phyloP scores from a whole-genome alignment of 1,140 invertebrate genomes.

The Calephelis nemesis region DNA sequence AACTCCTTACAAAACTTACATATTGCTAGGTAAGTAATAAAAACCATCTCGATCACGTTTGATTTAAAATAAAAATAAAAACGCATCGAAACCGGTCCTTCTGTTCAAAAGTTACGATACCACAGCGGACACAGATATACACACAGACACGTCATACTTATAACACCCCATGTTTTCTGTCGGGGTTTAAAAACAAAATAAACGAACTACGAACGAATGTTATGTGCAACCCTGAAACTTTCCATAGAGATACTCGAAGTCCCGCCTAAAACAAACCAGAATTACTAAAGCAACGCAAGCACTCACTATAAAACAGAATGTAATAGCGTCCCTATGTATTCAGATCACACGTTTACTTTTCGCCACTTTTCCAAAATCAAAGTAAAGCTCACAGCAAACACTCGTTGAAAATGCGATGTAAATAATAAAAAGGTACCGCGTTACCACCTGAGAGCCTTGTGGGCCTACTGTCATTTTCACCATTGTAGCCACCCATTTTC shows the following conservation, averaged over 20 bases:
- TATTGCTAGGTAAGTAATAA: too few relatives aligned
- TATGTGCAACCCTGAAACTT: too few relatives aligned
- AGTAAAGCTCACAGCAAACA: slow-evolving; percentile 74
- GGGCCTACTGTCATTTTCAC: slow-evolving; percentile 61
- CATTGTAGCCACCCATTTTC: slow-evolving; percentile 60
- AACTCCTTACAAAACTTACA: too few relatives aligned
- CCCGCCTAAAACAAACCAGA: slow-evolving; percentile 28
- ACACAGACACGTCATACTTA: too few relatives aligned
- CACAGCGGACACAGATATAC: too few relatives aligned
- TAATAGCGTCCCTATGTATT: slow-evolving; percentile 48
- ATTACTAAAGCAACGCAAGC: slow-evolving; percentile 40
- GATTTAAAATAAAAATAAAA: too few relatives aligned
- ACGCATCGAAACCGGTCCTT: too few relatives aligned
- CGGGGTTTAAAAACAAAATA: too few relatives aligned
- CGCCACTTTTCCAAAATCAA: slow-evolving; percentile 71
- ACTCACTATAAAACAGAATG: slow-evolving; percentile 50
- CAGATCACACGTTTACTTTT: slow-evolving; percentile 66
- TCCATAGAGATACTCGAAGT: neutral
- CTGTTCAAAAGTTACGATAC: too few relatives aligned
- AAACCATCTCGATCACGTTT: too few relatives aligned
- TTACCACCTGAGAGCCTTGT: slow-evolving; percentile 56
- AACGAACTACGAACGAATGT: too few relatives aligned
- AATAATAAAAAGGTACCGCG: slow-evolving; percentile 72
- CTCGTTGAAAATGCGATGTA: slow-evolving; percentile 77
- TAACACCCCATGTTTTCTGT: too few relatives aligned